Conservation (phyloP, 2,113 vertebrate species). For the Mionectes macconnelli region DNA sequence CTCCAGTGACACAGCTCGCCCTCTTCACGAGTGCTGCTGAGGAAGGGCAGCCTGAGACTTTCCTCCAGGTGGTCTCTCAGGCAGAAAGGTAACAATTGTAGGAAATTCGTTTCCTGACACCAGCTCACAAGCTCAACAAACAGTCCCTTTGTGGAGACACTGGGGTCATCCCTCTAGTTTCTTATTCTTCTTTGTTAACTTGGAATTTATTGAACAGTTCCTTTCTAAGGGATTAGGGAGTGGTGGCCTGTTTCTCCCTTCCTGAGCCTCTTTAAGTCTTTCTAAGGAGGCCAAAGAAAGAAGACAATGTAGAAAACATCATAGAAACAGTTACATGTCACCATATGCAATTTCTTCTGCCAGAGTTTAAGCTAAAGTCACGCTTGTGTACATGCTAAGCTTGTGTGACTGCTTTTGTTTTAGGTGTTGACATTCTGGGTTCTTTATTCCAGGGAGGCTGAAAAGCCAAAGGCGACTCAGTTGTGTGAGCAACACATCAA, state of each 20-base stretch:
- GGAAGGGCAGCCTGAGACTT: background rate
- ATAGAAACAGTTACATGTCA: background rate
- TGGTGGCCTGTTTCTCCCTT: background rate
- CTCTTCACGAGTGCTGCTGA: background rate
- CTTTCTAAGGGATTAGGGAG: background rate
- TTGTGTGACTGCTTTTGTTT: background rate
- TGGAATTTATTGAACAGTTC: background rate
- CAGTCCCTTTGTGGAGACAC: background rate
- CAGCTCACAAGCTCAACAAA: constrained; percentile 30
- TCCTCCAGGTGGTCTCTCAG: constrained; percentile 48
- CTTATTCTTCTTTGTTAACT: background rate
- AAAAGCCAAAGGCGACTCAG: background rate
- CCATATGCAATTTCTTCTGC: background rate
- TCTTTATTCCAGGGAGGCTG: background rate
- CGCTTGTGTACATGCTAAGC: background rate
- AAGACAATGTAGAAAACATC: background rate
- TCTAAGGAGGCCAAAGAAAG: background rate
- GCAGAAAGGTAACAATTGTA: constrained; percentile 60
- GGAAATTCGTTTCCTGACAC: constrained; percentile 37
- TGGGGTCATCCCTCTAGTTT: background rate
- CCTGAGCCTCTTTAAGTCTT: background rate
- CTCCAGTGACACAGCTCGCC: background rate
- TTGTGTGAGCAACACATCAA: background rate
- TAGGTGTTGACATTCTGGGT: background rate
- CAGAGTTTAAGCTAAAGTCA: background rate